Evolutionary conservation across 2,888 invertebrate genomes (phyloP).

Genomic region (Eristalinus sepulchralis): DNA sequence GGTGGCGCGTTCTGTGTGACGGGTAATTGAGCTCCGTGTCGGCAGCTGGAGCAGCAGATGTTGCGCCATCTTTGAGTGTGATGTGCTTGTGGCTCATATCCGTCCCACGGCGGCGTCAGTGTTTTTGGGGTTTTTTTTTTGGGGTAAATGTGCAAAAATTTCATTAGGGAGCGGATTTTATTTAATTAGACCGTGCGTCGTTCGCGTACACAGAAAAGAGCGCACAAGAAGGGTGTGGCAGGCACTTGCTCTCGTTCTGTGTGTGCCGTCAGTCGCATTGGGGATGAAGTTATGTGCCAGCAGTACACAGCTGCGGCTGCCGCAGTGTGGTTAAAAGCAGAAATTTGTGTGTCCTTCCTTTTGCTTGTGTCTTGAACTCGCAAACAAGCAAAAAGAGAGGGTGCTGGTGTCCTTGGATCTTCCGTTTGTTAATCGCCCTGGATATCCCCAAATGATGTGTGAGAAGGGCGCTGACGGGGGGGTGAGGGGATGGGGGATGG

Average conservation of each 20-base stretch:
- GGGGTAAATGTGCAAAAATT: constrained; percentile 32
- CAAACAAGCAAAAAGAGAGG: neutral
- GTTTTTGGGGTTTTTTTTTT: neutral
- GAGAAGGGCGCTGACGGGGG: neutral
- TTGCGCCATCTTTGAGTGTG: constrained; percentile 18
- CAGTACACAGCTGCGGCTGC: neutral
- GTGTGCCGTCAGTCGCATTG: neutral
- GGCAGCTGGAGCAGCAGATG: neutral
- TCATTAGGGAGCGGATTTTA: constrained; percentile 43
- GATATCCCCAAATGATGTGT: neutral
- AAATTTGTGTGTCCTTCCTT: neutral
- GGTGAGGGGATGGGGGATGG: neutral
- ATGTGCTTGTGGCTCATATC: constrained; percentile 1
- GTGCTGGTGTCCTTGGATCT: neutral
- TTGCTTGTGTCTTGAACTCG: neutral
- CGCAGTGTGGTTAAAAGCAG: neutral
- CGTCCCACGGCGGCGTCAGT: neutral
- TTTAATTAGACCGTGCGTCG: constrained; percentile 23
- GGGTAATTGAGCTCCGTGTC: neutral
- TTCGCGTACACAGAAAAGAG: neutral
- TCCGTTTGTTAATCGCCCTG: neutral
- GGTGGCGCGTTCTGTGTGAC: neutral
- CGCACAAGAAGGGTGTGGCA: constrained; percentile 3
- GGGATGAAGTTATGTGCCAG: neutral
- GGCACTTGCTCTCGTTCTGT: neutral